A percentile compares a stretch with the other conserved stretches of the same genome.
phyloP scores from a whole-genome alignment of 1,140 invertebrate genomes.

The Nasonia giraulti region DNA sequence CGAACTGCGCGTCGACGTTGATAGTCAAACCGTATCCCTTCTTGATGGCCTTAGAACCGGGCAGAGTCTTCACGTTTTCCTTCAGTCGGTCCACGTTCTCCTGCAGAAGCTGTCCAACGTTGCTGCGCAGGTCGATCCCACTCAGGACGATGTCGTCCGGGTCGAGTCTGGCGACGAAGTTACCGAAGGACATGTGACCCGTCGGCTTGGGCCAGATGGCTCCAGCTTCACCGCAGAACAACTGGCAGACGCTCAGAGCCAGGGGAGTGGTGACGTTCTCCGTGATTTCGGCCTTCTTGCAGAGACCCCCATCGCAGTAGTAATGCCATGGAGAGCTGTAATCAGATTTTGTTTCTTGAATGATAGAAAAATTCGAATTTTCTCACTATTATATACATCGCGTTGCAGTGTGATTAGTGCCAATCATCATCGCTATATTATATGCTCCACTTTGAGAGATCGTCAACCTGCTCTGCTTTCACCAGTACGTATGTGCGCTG shows the following conservation, averaged over 20 bases:
- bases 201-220: slow-evolving; percentile 85
- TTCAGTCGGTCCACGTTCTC: slow-evolving; percentile 66
- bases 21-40: slow-evolving; percentile 63
- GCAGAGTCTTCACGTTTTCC: slow-evolving; percentile 52
- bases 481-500: not conserved
- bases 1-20: slow-evolving; percentile 55
- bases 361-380: no score
- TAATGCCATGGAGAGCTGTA: slow-evolving; percentile 69
- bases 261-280: slow-evolving; percentile 56
- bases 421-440: not conserved
- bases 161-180: slow-evolving; percentile 78
- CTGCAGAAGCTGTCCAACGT: slow-evolving; percentile 69
- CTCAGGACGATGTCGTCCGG: slow-evolving; percentile 75
- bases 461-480: slow-evolving; percentile 25
- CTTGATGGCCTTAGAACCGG: slow-evolving; percentile 11
- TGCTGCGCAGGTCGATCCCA: slow-evolving; percentile 65
- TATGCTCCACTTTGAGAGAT: slow-evolving; percentile 17
- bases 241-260: slow-evolving; percentile 65
- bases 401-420: not conserved
- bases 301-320: slow-evolving; percentile 64
- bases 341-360: not conserved
- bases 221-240: slow-evolving; percentile 72
- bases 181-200: slow-evolving; percentile 77
- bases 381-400: no score
- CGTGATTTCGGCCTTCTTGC: slow-evolving; percentile 65